phyloP scores from a whole-genome alignment of 1,140 invertebrate genomes.

The Ladona fulva region DNA sequence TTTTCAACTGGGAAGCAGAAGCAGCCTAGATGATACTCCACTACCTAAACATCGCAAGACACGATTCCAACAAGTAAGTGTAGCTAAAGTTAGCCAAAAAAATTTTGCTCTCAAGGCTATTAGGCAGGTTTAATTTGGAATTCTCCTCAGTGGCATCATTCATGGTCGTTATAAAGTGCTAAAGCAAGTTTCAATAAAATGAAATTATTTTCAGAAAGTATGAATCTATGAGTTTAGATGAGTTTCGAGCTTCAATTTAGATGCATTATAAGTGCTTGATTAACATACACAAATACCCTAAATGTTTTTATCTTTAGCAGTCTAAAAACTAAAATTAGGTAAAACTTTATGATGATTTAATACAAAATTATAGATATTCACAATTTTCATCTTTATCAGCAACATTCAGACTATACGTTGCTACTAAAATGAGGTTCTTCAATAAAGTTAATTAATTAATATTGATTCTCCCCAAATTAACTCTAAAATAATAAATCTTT shows the following conservation, averaged over 20 bases:
- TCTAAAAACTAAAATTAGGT: too few species aligned
- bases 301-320: too few species aligned
- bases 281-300: too few species aligned
- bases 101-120: neutral
- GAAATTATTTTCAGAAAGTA: neutral
- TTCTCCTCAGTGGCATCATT: neutral
- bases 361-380: too few species aligned
- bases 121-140: neutral
- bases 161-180: neutral
- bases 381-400: too few species aligned
- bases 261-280: neutral
- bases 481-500: conserved; percentile 11
- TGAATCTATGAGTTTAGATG: neutral
- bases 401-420: too few species aligned
- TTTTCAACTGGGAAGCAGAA: conserved; percentile 47
- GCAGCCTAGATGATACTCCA: conserved; percentile 52
- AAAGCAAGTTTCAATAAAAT: neutral
- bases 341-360: too few species aligned
- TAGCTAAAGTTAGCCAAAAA: neutral
- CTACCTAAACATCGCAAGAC: conserved; percentile 76
- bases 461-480: neutral
- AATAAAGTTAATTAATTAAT: neutral
- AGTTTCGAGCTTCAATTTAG: neutral
- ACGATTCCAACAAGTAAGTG: conserved; percentile 65
- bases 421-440: neutral